These are phyloP conservation scores for Hydra vulgaris DNA, from an alignment of 30 jellyfish, hydroid and myxozoan genomes.

Conservation along the genomic window DNA sequence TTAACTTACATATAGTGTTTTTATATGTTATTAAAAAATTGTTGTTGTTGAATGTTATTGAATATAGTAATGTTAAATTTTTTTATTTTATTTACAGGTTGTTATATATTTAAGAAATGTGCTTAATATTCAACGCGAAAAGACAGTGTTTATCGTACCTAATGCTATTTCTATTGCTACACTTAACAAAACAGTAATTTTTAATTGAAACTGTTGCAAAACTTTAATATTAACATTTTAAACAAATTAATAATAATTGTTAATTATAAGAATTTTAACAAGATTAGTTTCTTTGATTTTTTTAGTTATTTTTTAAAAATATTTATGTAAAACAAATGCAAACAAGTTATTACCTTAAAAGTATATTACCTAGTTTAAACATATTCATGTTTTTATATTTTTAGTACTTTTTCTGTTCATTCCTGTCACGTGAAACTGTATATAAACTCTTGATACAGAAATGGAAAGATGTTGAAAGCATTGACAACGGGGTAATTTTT, in stretches of 20 bases:
- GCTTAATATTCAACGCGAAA: slow-evolving; percentile 50
- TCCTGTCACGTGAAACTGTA: slow-evolving; percentile 81
- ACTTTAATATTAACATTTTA: too few species aligned
- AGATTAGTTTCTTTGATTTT: too few species aligned
- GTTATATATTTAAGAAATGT: slow-evolving; percentile 51
- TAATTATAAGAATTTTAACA: too few species aligned
- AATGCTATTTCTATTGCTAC: slow-evolving; percentile 84
- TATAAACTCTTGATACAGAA: slow-evolving; percentile 47
- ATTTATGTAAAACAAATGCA: too few species aligned
- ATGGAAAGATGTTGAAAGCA: slow-evolving; percentile 26
- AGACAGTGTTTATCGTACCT: slow-evolving; percentile 86
- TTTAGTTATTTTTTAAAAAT: too few species aligned
- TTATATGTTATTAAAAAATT: background rate
- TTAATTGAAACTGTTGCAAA: background rate
- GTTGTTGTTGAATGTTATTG: background rate
- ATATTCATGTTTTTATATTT: background rate
- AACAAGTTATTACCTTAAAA: too few species aligned
- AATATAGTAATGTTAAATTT: background rate
- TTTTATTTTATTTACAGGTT: slow-evolving; percentile 33
- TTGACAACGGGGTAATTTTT: background rate
- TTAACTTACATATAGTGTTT: background rate
- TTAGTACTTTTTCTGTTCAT: slow-evolving; percentile 83
- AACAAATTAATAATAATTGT: too few species aligned
- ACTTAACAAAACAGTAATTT: slow-evolving; percentile 49
- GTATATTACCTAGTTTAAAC: too few species aligned